These are phyloP conservation scores for Leistus spinibarbis DNA, from an alignment of 2,888 invertebrate genomes.

Conservation along the genomic window DNA sequence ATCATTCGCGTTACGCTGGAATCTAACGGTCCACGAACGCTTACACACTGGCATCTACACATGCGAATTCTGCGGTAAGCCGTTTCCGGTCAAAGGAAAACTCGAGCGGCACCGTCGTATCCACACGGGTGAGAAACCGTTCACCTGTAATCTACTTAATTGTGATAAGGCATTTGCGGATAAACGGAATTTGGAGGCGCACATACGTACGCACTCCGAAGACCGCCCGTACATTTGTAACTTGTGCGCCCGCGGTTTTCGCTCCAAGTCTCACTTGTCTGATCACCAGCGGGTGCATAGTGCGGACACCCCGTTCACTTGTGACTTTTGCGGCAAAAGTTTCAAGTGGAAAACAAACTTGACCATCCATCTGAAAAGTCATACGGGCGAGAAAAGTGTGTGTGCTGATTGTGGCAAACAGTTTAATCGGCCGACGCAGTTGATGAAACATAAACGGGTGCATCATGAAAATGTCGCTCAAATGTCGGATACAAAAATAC, in stretches of 20 bases:
- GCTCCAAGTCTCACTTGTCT: conserved; percentile 51
- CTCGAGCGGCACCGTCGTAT: conserved; percentile 53
- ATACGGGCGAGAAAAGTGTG: conserved; percentile 43
- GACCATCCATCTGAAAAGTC: conserved; percentile 50
- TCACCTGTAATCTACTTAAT: conserved; percentile 49
- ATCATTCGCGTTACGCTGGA: conserved; percentile 52
- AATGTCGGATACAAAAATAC: neutral
- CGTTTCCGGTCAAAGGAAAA: conserved; percentile 54
- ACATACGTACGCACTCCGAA: conserved; percentile 51
- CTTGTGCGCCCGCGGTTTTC: conserved; percentile 51
- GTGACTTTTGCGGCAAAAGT: conserved; percentile 50
- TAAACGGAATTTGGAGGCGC: conserved; percentile 54
- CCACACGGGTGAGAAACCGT: conserved; percentile 54
- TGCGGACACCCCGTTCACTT: conserved; percentile 47
- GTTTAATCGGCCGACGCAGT: conserved; percentile 25
- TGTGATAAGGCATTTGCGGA: conserved; percentile 55
- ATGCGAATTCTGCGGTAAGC: conserved; percentile 53
- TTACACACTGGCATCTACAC: conserved; percentile 52
- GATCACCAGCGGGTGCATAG: conserved; percentile 52
- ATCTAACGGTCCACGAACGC: conserved; percentile 53
- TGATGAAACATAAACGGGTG: conserved; percentile 22
- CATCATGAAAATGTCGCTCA: conserved; percentile 13
- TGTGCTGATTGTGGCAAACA: conserved; percentile 33
- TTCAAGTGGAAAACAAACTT: conserved; percentile 54
- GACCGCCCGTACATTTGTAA: conserved; percentile 49